Evolutionary conservation across 2,888 invertebrate species (phyloP), one percentile per base, ranked within the genome.

Genomic region (Drosophila robusta): DNA sequence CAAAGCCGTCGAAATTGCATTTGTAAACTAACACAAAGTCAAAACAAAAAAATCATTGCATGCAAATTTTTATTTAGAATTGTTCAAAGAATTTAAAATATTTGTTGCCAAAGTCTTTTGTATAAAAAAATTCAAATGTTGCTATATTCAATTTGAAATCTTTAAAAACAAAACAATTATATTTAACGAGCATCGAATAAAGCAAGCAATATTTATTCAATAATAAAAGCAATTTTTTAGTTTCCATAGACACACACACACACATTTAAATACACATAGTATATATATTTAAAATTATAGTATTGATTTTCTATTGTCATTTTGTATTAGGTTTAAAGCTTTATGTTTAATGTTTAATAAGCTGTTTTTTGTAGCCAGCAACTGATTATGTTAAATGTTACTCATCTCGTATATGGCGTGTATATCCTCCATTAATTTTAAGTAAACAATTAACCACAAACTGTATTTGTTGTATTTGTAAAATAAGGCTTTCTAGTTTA

Each of bases 331-430:
- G 89, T 86, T 85, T 80, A 87, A 84, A 85, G 87, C 85, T 85
- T 85, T 85, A 85, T 72, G 65, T 74, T 72, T 44, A 63, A 38
- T 64, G 16, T 64, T 57, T 73, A 73, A 47, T 12, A 47, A 74
- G 77, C 79, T 85, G 82, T 66, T 70, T 51, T 67, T n/a, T 32
- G 24, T 46, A 82, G 69, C 78, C 79, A 71, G 71, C 89, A 87
- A 80, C 81, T 87, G 85, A 89, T 89, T 81, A 86, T 78, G 83
- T 84, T 84, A 86, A 82, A 88, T 88, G 77, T 86, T 83, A 83
- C 65, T 56, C 75, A 51, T 58, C 26, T 57, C 14, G 34, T 60
- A 65, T 69, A 77, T 72, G 44, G 41, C 39, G 34, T 55, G 32
- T 62, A 73, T 56, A 74, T 74, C 71, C 71, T 73, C 74, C 41